A percentile compares a stretch with the other conserved stretches of the same genome.
Evolutionary conservation across 2,797 vertebrate species (phyloP).

Genomic region (Clarias laeviceps): DNA sequence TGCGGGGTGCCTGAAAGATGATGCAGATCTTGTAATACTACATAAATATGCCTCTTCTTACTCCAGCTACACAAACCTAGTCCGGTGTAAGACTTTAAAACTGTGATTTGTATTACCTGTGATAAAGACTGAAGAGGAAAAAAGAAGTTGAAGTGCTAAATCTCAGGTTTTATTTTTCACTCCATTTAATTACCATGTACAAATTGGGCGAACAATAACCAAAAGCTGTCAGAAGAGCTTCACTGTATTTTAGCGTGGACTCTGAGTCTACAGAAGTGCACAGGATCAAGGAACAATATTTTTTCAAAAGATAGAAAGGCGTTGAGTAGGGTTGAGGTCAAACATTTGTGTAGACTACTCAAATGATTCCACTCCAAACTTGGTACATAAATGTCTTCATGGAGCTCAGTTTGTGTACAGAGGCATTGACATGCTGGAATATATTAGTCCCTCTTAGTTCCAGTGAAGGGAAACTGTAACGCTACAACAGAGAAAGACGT

Average conservation of each 20-base stretch:
- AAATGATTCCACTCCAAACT: neutral
- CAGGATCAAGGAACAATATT: neutral
- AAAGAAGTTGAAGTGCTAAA: neutral
- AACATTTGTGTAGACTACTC: neutral
- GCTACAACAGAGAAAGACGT: neutral
- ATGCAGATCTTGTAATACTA: constrained; percentile 44
- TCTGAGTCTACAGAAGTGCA: neutral
- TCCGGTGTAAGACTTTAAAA: constrained; percentile 4
- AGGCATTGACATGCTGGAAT: neutral
- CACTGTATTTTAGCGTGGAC: neutral
- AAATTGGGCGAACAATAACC: neutral
- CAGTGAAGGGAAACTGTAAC: neutral
- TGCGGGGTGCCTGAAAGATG: constrained; percentile 36
- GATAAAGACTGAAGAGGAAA: constrained; percentile 8
- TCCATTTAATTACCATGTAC: neutral
- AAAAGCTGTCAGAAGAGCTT: neutral
- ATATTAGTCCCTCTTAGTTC: neutral
- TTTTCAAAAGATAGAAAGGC: neutral
- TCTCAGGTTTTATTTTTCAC: neutral
- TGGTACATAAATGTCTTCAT: neutral
- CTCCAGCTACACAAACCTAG: neutral
- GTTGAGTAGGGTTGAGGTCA: neutral
- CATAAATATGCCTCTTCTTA: constrained; percentile 45
- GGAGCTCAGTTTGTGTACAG: neutral
- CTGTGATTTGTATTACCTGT: constrained; percentile 12